phyloP scores from a whole-genome alignment of 2,888 invertebrate species.

The Isotomurus palustris region DNA sequence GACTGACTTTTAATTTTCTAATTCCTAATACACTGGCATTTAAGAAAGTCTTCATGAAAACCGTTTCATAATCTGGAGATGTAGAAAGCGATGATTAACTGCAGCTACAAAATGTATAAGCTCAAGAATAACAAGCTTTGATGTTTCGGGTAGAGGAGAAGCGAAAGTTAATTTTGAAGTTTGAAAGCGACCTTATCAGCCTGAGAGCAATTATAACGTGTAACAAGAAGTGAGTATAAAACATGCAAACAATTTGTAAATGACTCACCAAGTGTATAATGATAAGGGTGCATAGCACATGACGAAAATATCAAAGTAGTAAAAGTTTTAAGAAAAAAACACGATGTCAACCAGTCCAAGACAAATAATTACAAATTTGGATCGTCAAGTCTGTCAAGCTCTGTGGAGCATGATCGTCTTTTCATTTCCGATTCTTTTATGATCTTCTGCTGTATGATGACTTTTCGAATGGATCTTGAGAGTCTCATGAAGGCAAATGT shows the following conservation, averaged over 20 bases:
- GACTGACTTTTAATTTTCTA: neutral
- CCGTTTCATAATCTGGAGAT: too few species aligned
- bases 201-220: neutral
- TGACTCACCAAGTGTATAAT: neutral
- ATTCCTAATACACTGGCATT: neutral
- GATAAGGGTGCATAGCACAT: neutral
- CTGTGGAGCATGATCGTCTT: constrained; percentile 31
- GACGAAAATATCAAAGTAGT: neutral
- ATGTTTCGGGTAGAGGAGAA: too few species aligned
- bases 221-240: neutral
- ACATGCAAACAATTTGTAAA: neutral
- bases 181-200: neutral
- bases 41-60: too few species aligned
- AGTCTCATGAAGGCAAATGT: too few species aligned
- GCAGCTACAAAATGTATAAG: too few species aligned
- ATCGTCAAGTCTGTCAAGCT: constrained; percentile 18
- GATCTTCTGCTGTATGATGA: too few species aligned
- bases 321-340: neutral
- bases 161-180: too few species aligned
- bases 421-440: constrained; percentile 40
- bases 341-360: neutral
- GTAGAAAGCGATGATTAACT: too few species aligned
- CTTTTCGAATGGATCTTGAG: too few species aligned
- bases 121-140: too few species aligned
- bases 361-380: too few species aligned